A percentile compares a stretch with the other conserved stretches of the same genome.
These are phyloP conservation scores for Cremastinae sp. DNA, from an alignment of 2,888 invertebrate species.

Conservation along the genomic window DNA sequence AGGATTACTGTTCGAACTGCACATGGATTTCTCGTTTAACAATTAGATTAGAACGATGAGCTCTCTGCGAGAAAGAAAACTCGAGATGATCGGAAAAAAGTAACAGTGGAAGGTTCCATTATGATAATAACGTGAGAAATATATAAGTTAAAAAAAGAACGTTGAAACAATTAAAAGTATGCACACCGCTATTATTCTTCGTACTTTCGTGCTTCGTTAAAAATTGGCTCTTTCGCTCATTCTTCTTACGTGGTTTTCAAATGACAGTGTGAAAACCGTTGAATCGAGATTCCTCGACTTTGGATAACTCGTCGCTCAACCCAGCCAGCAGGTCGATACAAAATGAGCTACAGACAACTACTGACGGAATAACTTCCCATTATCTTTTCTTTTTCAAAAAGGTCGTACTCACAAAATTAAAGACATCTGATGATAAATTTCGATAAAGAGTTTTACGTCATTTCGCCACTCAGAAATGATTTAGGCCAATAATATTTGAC, in stretches of 20 bases:
- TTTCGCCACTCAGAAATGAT: constrained; percentile 6
- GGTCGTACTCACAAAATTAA: not conserved
- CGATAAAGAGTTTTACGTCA: not conserved
- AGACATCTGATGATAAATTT: not conserved
- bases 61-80: constrained; percentile 7
- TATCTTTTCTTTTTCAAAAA: constrained; percentile 1
- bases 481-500: constrained; percentile 33
- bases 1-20: constrained; percentile 71
- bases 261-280: not conserved
- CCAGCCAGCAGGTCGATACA: constrained; percentile 57
- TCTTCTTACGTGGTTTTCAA: too few relatives aligned
- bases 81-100: constrained; percentile 15
- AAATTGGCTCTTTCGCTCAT: not conserved
- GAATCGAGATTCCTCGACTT: constrained; percentile 19
- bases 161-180: constrained; percentile 25
- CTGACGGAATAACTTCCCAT: constrained; percentile 3
- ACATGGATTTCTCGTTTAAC: constrained; percentile 12
- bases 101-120: not conserved
- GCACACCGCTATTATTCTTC: not conserved
- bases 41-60: constrained; percentile 17
- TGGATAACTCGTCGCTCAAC: constrained; percentile 23
- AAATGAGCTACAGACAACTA: not conserved
- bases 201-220: constrained; percentile 15
- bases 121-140: not conserved
- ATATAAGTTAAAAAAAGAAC: constrained; percentile 5